A percentile compares a stretch with the other conserved stretches of the same genome.
These are phyloP conservation scores for Tyrannus savana DNA, from an alignment of 2,113 vertebrate genomes.

Conservation along the genomic window DNA sequence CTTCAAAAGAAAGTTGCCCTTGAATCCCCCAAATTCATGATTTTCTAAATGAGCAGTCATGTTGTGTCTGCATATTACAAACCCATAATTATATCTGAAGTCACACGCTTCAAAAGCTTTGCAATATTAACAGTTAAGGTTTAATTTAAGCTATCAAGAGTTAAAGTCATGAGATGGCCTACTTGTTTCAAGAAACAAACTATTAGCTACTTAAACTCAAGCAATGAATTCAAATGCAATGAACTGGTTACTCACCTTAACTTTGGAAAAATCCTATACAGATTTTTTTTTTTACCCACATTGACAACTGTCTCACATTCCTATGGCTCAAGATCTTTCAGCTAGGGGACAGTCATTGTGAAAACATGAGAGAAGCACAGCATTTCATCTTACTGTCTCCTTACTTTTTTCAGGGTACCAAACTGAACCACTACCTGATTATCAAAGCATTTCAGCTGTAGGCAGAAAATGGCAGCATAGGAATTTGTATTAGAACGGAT, in stretches of 20 bases:
- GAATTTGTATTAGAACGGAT: neutral
- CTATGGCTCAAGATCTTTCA: neutral
- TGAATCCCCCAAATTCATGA: conserved; percentile 27
- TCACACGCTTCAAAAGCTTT: neutral
- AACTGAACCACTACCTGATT: neutral
- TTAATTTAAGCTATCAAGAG: conserved; percentile 9
- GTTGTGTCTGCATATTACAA: neutral
- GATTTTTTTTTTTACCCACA: neutral
- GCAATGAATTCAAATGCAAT: neutral
- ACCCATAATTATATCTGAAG: neutral
- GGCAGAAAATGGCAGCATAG: neutral
- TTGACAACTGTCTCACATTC: neutral
- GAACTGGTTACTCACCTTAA: neutral
- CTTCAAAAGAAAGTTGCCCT: conserved; percentile 46
- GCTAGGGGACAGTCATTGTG: neutral
- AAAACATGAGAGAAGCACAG: neutral
- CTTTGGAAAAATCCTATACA: neutral
- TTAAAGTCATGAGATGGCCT: neutral
- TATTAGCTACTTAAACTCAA: neutral
- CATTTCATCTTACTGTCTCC: neutral
- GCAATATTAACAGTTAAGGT: neutral
- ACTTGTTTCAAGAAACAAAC: neutral
- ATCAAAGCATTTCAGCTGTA: neutral
- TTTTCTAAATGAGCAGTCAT: neutral
- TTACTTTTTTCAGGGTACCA: neutral